A percentile compares a stretch with the other conserved stretches of the same genome.
Evolutionary conservation across 2,888 invertebrate genomes (phyloP).

Genomic region (Drosophila recens): DNA sequence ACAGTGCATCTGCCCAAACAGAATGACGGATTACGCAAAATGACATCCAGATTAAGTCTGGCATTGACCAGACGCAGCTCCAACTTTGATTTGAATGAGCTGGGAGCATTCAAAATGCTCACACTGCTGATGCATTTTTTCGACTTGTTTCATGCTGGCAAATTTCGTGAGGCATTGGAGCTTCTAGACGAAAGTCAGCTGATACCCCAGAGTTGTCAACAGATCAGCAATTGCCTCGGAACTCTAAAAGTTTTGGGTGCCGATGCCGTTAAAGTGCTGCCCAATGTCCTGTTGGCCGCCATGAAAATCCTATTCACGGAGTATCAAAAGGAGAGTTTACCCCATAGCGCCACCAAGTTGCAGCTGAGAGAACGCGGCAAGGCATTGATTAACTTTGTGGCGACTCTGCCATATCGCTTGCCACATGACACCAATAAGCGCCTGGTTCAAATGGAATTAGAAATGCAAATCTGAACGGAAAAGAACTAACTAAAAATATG

Average conservation of each 20-base stretch:
- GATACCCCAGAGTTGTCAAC: neutral
- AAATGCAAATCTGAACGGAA: neutral
- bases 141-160: neutral
- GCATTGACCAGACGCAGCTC: neutral
- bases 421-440: neutral
- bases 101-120: neutral
- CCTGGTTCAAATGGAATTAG: conserved; percentile 8
- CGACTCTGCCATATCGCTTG: conserved; percentile 2
- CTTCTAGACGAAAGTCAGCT: neutral
- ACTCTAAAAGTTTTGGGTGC: neutral
- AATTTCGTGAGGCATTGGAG: neutral
- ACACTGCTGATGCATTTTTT: conserved; percentile 6
- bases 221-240: neutral
- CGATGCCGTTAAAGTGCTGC: conserved; percentile 1
- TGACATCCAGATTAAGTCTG: neutral
- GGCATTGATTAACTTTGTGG: conserved; percentile 9
- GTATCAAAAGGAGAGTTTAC: neutral
- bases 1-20: conserved; percentile 87
- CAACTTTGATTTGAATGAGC: neutral
- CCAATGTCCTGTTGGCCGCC: conserved; percentile 4
- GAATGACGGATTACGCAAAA: conserved; percentile 42
- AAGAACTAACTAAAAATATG: neutral
- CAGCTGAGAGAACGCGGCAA: conserved; percentile 5
- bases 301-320: conserved; percentile 4
- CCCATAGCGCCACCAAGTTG: neutral